Conservation (phyloP, 1,140 invertebrate genomes). For the Heliconius hewitsoni region DNA sequence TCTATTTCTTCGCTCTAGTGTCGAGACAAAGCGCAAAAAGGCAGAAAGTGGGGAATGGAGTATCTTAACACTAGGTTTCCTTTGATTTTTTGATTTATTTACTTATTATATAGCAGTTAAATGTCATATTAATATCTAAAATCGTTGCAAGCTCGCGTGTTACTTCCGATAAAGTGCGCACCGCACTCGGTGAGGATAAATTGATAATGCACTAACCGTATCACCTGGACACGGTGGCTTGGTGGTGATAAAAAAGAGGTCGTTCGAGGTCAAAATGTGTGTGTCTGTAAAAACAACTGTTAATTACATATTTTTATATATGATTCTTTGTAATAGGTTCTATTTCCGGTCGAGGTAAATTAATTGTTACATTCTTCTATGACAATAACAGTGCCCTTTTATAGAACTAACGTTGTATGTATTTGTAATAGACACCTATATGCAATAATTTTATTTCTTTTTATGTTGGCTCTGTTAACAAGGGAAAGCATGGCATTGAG, state of each 20-base stretch:
- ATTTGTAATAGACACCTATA: too few relatives aligned
- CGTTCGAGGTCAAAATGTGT: constrained; percentile 22
- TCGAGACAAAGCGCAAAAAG: too few relatives aligned
- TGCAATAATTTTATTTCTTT: too few relatives aligned
- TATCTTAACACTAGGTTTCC: too few relatives aligned
- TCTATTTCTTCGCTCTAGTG: too few relatives aligned
- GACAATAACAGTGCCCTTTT: background rate
- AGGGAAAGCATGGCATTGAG: too few relatives aligned
- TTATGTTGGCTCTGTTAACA: too few relatives aligned
- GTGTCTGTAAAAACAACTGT: background rate
- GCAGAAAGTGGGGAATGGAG: too few relatives aligned
- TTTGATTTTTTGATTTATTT: too few relatives aligned
- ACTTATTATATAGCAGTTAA: background rate
- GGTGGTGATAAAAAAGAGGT: constrained; percentile 34
- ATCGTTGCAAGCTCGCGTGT: constrained; percentile 25
- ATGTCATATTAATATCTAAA: constrained; percentile 24
- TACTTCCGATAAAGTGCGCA: constrained; percentile 15
- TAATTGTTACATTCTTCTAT: background rate
- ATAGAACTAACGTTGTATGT: background rate
- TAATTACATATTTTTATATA: background rate
- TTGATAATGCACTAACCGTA: constrained; percentile 33
- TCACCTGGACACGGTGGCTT: constrained; percentile 30
- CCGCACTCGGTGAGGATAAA: constrained; percentile 8
- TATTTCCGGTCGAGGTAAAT: background rate
- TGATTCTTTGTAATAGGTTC: background rate